These are phyloP conservation scores for Timema cristinae DNA, from an alignment of 2,888 invertebrate genomes.

Conservation along the genomic window DNA sequence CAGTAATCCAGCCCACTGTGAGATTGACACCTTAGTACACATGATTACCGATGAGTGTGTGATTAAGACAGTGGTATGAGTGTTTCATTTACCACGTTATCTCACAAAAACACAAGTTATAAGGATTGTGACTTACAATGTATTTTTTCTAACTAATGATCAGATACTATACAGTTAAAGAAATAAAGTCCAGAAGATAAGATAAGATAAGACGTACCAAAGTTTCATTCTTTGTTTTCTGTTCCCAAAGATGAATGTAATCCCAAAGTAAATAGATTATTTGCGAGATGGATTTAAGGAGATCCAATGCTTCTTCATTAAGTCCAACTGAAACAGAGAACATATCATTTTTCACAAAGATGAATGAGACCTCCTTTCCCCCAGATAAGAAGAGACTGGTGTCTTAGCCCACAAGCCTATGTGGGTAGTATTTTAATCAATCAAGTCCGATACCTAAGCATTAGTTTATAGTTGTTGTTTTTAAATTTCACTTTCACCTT, in stretches of 20 bases:
- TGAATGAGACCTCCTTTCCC: not conserved
- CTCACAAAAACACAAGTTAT: no score
- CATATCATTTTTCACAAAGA: not conserved
- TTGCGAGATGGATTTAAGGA: conserved; percentile 59
- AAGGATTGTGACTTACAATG: no score
- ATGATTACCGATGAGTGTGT: no score
- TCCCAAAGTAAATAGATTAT: conserved; percentile 60
- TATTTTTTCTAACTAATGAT: no score
- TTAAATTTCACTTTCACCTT: conserved; percentile 1
- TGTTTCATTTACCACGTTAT: no score
- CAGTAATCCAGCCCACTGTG: no score
- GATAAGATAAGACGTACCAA: conserved; percentile 21
- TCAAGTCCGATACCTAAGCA: no score
- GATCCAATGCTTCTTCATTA: conserved; percentile 56
- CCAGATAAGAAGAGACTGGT: not conserved
- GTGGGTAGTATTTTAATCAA: not conserved
- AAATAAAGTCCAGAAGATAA: no score
- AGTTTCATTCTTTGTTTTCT: conserved; percentile 10
- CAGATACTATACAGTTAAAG: no score
- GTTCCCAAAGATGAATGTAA: conserved; percentile 29
- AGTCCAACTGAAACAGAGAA: conserved; percentile 23
- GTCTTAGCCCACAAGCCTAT: not conserved
- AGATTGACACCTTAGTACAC: no score
- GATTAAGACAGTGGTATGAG: no score
- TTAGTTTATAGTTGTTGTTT: no score